Conservation (phyloP, 2,888 invertebrate genomes). For the Drosophila colorata region DNA sequence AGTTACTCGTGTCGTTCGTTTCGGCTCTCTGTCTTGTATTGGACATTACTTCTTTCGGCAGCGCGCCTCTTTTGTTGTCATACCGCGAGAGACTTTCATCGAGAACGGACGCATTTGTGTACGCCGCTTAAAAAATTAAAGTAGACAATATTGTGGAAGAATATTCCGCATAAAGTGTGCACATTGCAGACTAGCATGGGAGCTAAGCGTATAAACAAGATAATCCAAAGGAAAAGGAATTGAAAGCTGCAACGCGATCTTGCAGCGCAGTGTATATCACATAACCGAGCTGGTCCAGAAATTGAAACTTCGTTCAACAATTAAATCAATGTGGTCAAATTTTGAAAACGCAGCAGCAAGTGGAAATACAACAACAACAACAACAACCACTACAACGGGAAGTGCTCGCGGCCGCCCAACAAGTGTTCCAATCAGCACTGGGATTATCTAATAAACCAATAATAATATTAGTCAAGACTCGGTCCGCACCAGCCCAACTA, state of each 20-base stretch:
- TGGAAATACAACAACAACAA: conserved; percentile 55
- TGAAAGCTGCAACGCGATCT: conserved; percentile 12
- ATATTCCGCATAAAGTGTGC: conserved; percentile 21
- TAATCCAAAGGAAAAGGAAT: conserved; percentile 2
- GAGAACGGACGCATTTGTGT: conserved; percentile 37
- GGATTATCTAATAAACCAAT: conserved; percentile 79
- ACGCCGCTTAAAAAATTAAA: conserved; percentile 3
- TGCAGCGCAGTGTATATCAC: conserved; percentile 30
- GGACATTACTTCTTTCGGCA: conserved; percentile 41
- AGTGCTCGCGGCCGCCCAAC: conserved; percentile 67
- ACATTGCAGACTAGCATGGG: conserved; percentile 36
- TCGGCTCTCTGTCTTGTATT: conserved; percentile 9
- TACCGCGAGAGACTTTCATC: conserved; percentile 56
- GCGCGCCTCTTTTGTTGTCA: conserved; percentile 53
- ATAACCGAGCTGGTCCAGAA: conserved; percentile 28
- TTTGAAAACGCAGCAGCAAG: conserved; percentile 59
- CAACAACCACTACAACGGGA: conserved; percentile 53
- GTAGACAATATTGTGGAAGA: conserved; percentile 35
- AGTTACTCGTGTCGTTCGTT: conserved; percentile 8
- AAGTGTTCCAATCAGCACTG: conserved; percentile 63
- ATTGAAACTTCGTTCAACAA: conserved; percentile 37
- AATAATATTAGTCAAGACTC: conserved; percentile 32
- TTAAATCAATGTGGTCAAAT: conserved; percentile 55
- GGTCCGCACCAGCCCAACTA: conserved; percentile 32
- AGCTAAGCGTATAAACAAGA: conserved; percentile 33